These are phyloP conservation scores for Neogale vison DNA, from an alignment of 2,113 vertebrate genomes.

Conservation along the genomic window DNA sequence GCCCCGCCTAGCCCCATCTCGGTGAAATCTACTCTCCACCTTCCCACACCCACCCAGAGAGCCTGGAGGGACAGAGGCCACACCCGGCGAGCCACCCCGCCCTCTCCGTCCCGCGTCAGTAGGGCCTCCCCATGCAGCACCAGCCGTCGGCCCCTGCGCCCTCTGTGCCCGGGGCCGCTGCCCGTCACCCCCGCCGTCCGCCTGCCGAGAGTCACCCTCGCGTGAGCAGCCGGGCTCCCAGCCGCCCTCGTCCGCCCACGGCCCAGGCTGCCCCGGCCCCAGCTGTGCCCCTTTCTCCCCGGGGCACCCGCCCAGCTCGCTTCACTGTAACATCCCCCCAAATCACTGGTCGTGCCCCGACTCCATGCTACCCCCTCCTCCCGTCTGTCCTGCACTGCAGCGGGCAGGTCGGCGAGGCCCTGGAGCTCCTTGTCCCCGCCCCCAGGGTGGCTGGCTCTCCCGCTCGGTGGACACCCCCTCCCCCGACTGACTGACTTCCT, in stretches of 20 bases:
- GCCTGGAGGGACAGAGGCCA: background rate
- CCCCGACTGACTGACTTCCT: background rate
- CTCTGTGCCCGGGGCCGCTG: background rate
- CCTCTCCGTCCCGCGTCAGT: background rate
- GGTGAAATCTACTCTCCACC: background rate
- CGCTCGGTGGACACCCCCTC: background rate
- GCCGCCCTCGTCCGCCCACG: background rate
- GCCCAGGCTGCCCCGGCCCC: background rate
- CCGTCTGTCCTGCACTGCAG: too few relatives aligned
- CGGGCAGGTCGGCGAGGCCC: background rate
- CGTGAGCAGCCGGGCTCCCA: background rate
- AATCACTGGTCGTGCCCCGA: accelerated
- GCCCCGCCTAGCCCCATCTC: too few relatives aligned
- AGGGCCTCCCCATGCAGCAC: background rate
- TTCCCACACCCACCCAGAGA: background rate
- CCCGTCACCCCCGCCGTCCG: accelerated
- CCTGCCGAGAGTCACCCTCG: background rate
- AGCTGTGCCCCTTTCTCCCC: accelerated
- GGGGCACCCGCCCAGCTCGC: background rate
- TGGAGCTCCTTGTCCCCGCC: background rate
- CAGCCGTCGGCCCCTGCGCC: background rate
- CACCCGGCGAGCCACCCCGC: background rate
- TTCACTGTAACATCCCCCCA: background rate
- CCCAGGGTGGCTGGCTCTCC: too few relatives aligned
- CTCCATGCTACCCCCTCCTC: background rate